Evolutionary conservation across 2,888 invertebrate species (phyloP), one percentile per base, ranked within the genome.

Genomic region (Bursaphelenchus okinawaensis): DNA sequence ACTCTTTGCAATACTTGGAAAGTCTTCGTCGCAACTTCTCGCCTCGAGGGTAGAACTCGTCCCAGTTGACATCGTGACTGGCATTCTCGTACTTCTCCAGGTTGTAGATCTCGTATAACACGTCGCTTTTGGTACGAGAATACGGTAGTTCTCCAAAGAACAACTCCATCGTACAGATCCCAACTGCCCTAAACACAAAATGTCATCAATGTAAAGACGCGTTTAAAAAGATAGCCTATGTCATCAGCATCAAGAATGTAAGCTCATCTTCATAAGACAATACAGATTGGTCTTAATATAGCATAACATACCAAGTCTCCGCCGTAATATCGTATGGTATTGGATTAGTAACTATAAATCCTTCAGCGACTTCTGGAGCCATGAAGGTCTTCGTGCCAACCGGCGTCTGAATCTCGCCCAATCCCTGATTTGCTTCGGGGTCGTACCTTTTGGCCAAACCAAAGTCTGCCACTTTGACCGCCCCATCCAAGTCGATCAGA

Each of bases 401-500:
- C 6, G 40, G 40, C 3, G 40, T 40, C 40, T 40, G 12, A 12
- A 40, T 4, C 3, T 16, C 16, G 12, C 40, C 40, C 16, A 40
- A n/a, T 3, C 6, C n/a, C n/a, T n/a, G n/a, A n/a, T 40, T 40
- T n/a, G 3, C 40, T 16, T 12, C 40, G 12, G 40, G 6, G 3
- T 12, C n/a, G n/a, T 40, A 40, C 40, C n/a, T 40, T 12, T n/a
- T 12, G n/a, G 40, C 87, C 51, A 86, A 75, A 28, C 98, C 98
- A 85, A 99, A 99, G 86, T 99, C 98, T 55, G 98, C 98, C 80
- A 99, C 95, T 87, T 98, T 98, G 26, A 98, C 93, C 86, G 95
- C 98, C 62, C 98, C 98, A 77, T 98, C 96, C 8, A 92, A 90
- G 84, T 98, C 98, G 83, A 99, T 86, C 70, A 99, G 87, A 81